Evolutionary conservation across 1,140 invertebrate genomes (phyloP).

Genomic region (Drosophila burlai): DNA sequence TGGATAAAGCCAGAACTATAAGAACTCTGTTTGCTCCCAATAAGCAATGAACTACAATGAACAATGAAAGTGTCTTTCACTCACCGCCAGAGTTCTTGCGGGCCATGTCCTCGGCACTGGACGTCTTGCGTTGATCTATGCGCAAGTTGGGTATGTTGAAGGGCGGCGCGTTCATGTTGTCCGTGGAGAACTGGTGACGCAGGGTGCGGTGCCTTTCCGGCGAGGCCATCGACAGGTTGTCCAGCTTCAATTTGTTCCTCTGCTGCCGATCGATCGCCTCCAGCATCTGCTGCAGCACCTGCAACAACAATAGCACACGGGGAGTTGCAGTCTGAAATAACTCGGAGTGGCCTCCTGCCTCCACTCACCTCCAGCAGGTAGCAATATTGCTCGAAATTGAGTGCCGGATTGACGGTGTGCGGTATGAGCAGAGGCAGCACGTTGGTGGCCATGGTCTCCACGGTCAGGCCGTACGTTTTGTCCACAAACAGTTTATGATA

Average conservation of each 20-base stretch:
- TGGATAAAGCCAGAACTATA: not conserved
- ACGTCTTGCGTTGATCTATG: constrained; percentile 94
- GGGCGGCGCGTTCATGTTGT: constrained; percentile 93
- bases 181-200: constrained; percentile 93
- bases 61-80: constrained; percentile 29
- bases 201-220: constrained; percentile 91
- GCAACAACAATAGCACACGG: constrained; percentile 2
- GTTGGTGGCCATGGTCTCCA: constrained; percentile 96
- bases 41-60: not conserved
- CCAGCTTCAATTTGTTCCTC: constrained; percentile 92
- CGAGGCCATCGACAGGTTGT: constrained; percentile 91
- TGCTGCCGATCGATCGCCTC: constrained; percentile 96
- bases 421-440: constrained; percentile 97
- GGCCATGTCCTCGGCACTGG: constrained; percentile 94
- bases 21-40: not conserved
- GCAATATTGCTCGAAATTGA: constrained; percentile 96
- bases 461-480: constrained; percentile 95
- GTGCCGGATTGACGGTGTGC: constrained; percentile 95
- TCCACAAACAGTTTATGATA: constrained; percentile 96
- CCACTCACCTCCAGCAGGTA: constrained; percentile 90
- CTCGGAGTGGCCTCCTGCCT: not conserved
- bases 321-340: not conserved
- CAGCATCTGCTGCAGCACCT: constrained; percentile 96
- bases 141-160: constrained; percentile 94
- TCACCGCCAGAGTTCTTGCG: constrained; percentile 92